Conservation (phyloP, 1,140 invertebrate species). For the Chironomus striatipennis region DNA sequence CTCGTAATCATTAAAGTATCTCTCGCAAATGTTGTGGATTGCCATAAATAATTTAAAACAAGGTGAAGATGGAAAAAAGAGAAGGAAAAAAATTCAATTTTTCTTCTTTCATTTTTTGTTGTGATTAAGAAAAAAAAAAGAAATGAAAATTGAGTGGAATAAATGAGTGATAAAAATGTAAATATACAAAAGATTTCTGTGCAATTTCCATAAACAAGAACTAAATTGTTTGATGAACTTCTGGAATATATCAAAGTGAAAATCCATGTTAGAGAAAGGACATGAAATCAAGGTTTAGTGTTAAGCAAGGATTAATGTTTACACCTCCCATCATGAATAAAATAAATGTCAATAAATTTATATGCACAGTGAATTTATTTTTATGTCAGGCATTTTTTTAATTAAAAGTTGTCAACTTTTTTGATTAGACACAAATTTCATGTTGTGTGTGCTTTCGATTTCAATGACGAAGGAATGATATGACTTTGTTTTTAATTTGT, state of each 20-base stretch:
- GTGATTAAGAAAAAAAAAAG: slow-evolving; percentile 7
- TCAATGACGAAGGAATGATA: no score
- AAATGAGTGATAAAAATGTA: neutral
- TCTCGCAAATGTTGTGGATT: slow-evolving; percentile 7
- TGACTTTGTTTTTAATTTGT: neutral
- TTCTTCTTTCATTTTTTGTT: slow-evolving; percentile 8
- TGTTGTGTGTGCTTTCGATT: no score
- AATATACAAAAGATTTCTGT: neutral
- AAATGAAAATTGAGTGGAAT: neutral
- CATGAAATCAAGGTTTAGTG: neutral
- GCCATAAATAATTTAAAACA: neutral
- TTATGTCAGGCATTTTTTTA: no score
- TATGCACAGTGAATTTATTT: no score
- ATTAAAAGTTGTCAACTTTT: no score
- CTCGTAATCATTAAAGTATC: slow-evolving; percentile 3
- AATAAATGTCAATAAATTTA: no score
- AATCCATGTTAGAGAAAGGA: neutral
- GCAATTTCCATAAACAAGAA: no score
- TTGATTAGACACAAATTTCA: no score
- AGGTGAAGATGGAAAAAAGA: neutral
- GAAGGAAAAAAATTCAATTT: neutral
- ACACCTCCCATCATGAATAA: neutral
- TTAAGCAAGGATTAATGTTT: slow-evolving; percentile 9
- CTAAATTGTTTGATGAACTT: no score
- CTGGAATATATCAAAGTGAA: neutral